Evolutionary conservation across 2,113 vertebrate species (phyloP), one percentile per base, ranked within the genome.

Genomic region (Nycticorax nycticorax): DNA sequence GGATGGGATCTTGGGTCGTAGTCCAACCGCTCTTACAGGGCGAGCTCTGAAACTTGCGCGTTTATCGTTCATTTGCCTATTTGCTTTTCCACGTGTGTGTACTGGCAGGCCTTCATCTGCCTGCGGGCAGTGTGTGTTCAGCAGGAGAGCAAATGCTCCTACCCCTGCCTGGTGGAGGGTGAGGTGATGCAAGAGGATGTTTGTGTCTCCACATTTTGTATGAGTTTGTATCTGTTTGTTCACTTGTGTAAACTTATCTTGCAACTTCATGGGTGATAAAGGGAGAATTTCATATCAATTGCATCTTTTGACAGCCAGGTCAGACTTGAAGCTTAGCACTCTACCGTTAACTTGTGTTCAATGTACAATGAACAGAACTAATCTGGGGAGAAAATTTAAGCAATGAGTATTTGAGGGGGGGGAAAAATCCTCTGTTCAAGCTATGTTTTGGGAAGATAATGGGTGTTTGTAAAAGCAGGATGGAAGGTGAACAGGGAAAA

Each of bases 81-180:
- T 57, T 55, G 32, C 35, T 63, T 63, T 63, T 43, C 18, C 12
- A 35, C 55, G 30, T 3, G 11, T 7, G 20, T 39, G 12, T 30
- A 23, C 43, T 64, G 35, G 32, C 27, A 48, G 33, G 13, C 22
- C 41, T 35, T 43, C 16, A 5, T 7, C 47, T n/a, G 35, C 10
- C 19, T 16, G 35, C 2, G 2, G 27, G 53, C 64, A 59, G 43
- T 2, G 0, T 3, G 19, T 10, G 8, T 10, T 24, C 12, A 10
- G 14, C 1, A 2, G 48, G 41, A 45, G 41, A 45, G 6, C 32
- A 71, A 69, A 50, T 32, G 3, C 21, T 56, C 30, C 22, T 41
- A 4, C 32, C 35, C 13, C 6, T 1, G 1, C 8, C 60, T 39
- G 43, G 27, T 7, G 8, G 27, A 26, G 33, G 19, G 5, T 33